Evolutionary conservation across 2,888 invertebrate genomes (phyloP), one percentile per base, ranked within the genome.

Genomic region (Scaptomyza caliginosa): DNA sequence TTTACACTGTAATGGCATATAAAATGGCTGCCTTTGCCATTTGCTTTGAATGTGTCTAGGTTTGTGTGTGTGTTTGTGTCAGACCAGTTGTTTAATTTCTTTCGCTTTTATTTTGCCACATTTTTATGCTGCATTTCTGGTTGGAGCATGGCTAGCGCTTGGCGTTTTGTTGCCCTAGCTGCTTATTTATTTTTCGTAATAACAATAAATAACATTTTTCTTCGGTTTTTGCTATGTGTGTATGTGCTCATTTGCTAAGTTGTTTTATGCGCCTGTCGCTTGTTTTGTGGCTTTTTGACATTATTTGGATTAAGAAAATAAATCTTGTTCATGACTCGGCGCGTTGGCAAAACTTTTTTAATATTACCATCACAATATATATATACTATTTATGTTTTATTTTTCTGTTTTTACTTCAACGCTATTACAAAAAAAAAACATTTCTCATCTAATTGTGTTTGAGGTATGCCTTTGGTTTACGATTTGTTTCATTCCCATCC

Each of bases 131-230:
- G 79, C 80, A 82, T 45, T 68, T 59, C 19, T 26, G 36, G 17
- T n/a, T n/a, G 23, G 65, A 73, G 65, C 43, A 60, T 63, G 76
- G 63, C 52, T 42, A 36, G 52, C 55, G 67, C 73, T 57, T 38
- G 34, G 16, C 38, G 38, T 19, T n/a, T n/a, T 19, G 52, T 54
- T 71, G 48, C 49, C 68, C 71, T 50, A 54, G 66, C 67, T 84
- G 60, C 86, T 86, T 81, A 81, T 86, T 81, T 81, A 81, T 81
- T 86, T n/a, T 86, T 86, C 81, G 81, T 86, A 86, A 81, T 81
- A 81, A 81, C 81, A 86, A 86, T 81, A 81, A 81, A 81, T 86
- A 84, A 86, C 81, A 84, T 86, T 81, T 81, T 84, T 84, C 87
- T 77, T 66, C 26, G 54, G 62, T 58, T 75, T 77, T 67, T 77